A percentile compares a stretch with the other conserved stretches of the same genome.
Evolutionary conservation across 2,113 vertebrate species (phyloP).

Genomic region (Marmota monax): DNA sequence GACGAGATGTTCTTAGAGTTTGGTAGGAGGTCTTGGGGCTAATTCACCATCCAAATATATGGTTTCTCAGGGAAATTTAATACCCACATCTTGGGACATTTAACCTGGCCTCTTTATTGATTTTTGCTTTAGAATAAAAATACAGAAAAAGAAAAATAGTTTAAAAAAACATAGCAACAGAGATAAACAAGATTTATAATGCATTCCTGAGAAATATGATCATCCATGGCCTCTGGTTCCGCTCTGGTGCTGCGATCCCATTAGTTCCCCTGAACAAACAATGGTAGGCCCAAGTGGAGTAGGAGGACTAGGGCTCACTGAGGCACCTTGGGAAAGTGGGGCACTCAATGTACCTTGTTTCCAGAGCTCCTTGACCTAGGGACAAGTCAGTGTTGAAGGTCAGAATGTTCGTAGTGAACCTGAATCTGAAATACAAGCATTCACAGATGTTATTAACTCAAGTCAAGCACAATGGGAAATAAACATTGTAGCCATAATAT

Average conservation of each 20-base stretch:
- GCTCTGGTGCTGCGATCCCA: background rate
- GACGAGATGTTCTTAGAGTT: conserved; percentile 63
- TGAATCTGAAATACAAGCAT: background rate
- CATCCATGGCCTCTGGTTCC: background rate
- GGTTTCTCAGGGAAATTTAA: conserved; percentile 74
- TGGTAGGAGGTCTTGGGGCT: conserved; percentile 46
- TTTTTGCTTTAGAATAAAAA: conserved; percentile 70
- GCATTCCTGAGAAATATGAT: conserved; percentile 23
- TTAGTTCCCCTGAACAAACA: background rate
- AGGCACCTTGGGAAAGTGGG: background rate
- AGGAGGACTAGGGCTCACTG: background rate
- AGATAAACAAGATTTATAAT: conserved; percentile 31
- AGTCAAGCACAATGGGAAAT: conserved; percentile 20
- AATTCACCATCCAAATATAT: conserved; percentile 63
- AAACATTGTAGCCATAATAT: background rate
- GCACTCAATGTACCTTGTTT: background rate
- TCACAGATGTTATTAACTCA: background rate
- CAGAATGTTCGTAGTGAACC: background rate
- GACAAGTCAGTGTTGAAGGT: background rate
- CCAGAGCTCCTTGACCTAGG: background rate
- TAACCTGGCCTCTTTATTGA: conserved; percentile 38
- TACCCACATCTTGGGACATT: conserved; percentile 66
- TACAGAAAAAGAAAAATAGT: conserved; percentile 24
- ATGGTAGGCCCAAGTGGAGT: background rate
- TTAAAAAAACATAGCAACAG: conserved; percentile 57